A percentile compares a stretch with the other conserved stretches of the same genome.
Conservation (phyloP, 2,797 vertebrate species). For the Lophura swinhoii region DNA sequence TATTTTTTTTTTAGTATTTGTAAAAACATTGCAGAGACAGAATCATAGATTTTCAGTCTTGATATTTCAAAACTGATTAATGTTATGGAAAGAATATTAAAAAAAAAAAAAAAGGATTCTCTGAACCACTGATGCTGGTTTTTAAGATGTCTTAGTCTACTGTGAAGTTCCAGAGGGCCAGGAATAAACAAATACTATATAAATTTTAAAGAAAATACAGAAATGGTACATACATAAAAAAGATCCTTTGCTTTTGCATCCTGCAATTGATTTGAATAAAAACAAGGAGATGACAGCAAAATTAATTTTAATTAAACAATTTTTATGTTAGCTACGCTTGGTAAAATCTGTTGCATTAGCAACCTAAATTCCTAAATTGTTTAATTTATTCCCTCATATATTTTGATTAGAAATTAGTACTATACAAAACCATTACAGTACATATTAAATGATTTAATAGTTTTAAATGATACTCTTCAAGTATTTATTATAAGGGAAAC, state of each 20-base stretch:
- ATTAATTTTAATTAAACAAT: slow-evolving; percentile 23
- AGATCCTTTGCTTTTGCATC: neutral
- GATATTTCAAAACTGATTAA: neutral
- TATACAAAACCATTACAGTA: neutral
- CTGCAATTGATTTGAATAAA: neutral
- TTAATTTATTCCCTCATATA: slow-evolving; percentile 27
- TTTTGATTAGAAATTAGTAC: slow-evolving; percentile 47
- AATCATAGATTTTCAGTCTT: neutral
- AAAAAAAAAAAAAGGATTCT: neutral
- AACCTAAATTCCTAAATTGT: slow-evolving; percentile 2
- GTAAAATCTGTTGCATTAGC: slow-evolving; percentile 8
- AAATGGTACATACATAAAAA: neutral
- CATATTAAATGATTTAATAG: slow-evolving; percentile 1
- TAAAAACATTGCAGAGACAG: neutral
- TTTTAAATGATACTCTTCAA: slow-evolving; percentile 19
- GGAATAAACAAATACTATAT: neutral
- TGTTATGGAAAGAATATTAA: neutral
- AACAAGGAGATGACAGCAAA: slow-evolving; percentile 17
- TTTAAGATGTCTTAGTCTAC: neutral
- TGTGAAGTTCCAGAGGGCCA: neutral
- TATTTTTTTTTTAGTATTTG: neutral
- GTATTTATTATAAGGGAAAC: neutral
- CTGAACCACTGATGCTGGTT: neutral
- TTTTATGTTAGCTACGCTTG: slow-evolving; percentile 14
- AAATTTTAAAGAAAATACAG: neutral